phyloP scores from a whole-genome alignment of 2,888 invertebrate genomes.

The Tachina fera region DNA sequence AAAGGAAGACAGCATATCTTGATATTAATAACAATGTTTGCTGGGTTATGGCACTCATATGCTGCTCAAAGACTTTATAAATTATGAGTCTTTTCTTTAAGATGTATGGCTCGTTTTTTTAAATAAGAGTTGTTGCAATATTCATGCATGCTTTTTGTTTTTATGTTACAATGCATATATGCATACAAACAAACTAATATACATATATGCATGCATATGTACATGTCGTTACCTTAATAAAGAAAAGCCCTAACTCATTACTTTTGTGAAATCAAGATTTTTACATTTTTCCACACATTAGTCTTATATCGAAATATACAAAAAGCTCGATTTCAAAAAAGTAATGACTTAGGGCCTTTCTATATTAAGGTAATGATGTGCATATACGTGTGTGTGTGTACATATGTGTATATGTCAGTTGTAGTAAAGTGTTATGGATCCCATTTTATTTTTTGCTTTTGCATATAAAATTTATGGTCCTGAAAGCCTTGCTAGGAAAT shows the following conservation, averaged over 20 bases:
- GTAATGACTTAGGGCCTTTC: too few relatives aligned
- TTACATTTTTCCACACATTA: too few relatives aligned
- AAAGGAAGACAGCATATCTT: background rate
- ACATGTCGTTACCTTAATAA: too few relatives aligned
- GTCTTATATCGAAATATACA: too few relatives aligned
- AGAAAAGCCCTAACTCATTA: too few relatives aligned
- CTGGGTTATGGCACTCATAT: conserved; percentile 42
- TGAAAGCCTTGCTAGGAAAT: conserved; percentile 33
- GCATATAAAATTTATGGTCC: conserved; percentile 63
- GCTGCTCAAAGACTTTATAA: conserved; percentile 48
- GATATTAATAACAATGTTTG: background rate
- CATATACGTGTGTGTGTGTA: background rate
- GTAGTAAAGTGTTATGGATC: background rate
- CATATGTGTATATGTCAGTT: background rate
- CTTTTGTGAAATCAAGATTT: too few relatives aligned
- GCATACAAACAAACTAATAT: background rate
- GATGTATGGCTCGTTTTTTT: conserved; percentile 51
- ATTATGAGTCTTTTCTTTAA: conserved; percentile 57
- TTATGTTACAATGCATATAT: background rate
- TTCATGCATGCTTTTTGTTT: background rate
- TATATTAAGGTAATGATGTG: background rate
- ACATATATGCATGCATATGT: background rate
- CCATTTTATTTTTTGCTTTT: conserved; percentile 33
- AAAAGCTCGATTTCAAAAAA: too few relatives aligned
- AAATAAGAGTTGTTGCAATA: conserved; percentile 1